phyloP scores from a whole-genome alignment of 2,888 invertebrate genomes.

The Chamaedrilus cognettii region DNA sequence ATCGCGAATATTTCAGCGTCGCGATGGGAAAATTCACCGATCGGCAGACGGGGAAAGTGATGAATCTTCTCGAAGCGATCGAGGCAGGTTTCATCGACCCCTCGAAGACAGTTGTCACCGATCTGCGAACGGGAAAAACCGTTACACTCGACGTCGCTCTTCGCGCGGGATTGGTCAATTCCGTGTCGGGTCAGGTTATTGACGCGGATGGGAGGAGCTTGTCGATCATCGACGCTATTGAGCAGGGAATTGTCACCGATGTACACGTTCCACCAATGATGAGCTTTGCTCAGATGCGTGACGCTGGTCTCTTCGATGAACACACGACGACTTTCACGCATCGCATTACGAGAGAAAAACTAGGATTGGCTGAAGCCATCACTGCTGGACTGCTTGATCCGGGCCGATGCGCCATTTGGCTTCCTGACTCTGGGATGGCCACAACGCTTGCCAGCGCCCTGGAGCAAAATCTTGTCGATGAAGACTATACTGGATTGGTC shows the following conservation, averaged over 20 bases:
- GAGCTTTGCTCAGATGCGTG: constrained; percentile 72
- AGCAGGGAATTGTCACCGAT: constrained; percentile 31
- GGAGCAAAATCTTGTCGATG: constrained; percentile 21
- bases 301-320: constrained; percentile 70
- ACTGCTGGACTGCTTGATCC: constrained; percentile 26
- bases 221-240: constrained; percentile 32
- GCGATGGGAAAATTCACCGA: constrained; percentile 75
- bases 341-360: constrained; percentile 33
- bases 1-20: constrained; percentile 72
- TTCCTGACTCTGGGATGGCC: constrained; percentile 76
- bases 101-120: constrained; percentile 20
- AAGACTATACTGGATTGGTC: constrained; percentile 1
- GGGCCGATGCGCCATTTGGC: constrained; percentile 77
- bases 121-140: constrained; percentile 18
- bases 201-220: constrained; percentile 5
- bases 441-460: constrained; percentile 74
- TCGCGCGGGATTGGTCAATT: constrained; percentile 3
- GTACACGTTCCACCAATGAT: constrained; percentile 25
- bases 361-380: constrained; percentile 30
- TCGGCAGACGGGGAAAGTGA: constrained; percentile 67
- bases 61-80: constrained; percentile 79
- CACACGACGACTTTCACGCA: constrained; percentile 27
- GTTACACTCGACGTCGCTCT: constrained; percentile 12
- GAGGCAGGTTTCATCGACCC: constrained; percentile 39
- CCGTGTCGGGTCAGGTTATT: background rate